Evolutionary conservation across 2,888 invertebrate species (phyloP), one percentile per base, ranked within the genome.

Genomic region (Pomacea canaliculata): DNA sequence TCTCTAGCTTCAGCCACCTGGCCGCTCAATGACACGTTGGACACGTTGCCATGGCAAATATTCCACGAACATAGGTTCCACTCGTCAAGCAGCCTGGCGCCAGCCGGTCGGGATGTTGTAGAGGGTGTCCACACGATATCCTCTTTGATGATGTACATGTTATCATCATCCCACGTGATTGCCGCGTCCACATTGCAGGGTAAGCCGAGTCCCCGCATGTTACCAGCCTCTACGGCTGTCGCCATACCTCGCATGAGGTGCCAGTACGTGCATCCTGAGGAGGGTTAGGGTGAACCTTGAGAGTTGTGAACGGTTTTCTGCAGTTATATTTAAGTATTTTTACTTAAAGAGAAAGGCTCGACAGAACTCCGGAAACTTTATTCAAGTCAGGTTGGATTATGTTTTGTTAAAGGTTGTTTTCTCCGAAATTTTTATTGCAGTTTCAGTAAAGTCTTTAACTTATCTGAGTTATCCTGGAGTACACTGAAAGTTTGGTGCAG

Each of bases 181-280:
- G 80, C 80, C 5, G 80, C 80, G 48, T 78, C 74, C 23, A 76
- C 66, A 66, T 74, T 56, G 60, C 80, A 80, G 9, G 78, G 80
- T 13, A 80, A 67, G 8, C 74, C 78, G 8, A 77, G 48, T 37
- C 66, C 71, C 9, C 62, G 37, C 7, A 59, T 74, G 48, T 10
- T 5, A 4, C 74, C 74, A n/a, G 46, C 27, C 13, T 27, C 67
- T 13, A n/a, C 13, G 23, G 74, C 74, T 5, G 62, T 67, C 68
- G 60, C 59, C 19, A 48, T 69, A 7, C 19, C 9, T 8, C 69
- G 60, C 1, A n/a, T 69, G 18, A 74, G 12, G 1, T 56, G 59
- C 74, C 74, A 74, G 69, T 74, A 74, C 48, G 49, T 67, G 48
- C 74, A 74, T 7, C 79, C 79, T 77, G 68, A 51, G 63, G 23